These are phyloP conservation scores for Ricordea florida DNA, from an alignment of 92 coral and sea anemone species.

Conservation along the genomic window DNA sequence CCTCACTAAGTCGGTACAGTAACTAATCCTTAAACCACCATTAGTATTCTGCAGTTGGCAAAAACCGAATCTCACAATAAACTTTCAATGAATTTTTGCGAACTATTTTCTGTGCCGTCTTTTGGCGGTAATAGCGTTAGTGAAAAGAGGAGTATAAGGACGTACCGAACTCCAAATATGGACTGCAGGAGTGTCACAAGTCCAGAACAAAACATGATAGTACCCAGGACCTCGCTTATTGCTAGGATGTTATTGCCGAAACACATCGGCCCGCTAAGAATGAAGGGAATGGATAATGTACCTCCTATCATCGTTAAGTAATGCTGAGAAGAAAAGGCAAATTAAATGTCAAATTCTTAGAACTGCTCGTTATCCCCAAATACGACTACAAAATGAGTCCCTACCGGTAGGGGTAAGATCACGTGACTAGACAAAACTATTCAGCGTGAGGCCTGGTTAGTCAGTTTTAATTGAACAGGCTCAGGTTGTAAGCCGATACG, in stretches of 20 bases:
- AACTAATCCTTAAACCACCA: background rate
- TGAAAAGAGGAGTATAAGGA: background rate
- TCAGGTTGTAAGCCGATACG: too few species aligned
- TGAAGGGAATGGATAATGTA: slow-evolving; percentile 79
- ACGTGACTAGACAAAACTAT: too few species aligned
- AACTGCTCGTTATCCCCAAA: too few species aligned
- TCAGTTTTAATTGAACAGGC: too few species aligned
- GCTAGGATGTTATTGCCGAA: slow-evolving; percentile 67
- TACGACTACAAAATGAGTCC: too few species aligned
- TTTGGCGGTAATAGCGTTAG: background rate
- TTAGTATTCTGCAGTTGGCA: too few species aligned
- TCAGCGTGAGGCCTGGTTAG: too few species aligned
- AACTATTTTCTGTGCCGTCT: background rate
- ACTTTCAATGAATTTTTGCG: background rate
- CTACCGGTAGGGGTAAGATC: too few species aligned
- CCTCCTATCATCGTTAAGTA: slow-evolving; percentile 93
- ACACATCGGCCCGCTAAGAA: slow-evolving; percentile 76
- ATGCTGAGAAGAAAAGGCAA: slow-evolving; percentile 68
- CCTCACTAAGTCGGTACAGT: background rate
- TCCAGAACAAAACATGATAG: slow-evolving; percentile 83
- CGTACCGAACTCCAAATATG: slow-evolving; percentile 77
- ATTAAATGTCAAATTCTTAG: too few species aligned
- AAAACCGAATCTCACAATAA: too few species aligned
- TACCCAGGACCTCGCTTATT: slow-evolving; percentile 76
- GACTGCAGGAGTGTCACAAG: slow-evolving; percentile 81